These are phyloP conservation scores for Etia nguti DNA, from an alignment of 2,113 vertebrate genomes.

Conservation along the genomic window DNA sequence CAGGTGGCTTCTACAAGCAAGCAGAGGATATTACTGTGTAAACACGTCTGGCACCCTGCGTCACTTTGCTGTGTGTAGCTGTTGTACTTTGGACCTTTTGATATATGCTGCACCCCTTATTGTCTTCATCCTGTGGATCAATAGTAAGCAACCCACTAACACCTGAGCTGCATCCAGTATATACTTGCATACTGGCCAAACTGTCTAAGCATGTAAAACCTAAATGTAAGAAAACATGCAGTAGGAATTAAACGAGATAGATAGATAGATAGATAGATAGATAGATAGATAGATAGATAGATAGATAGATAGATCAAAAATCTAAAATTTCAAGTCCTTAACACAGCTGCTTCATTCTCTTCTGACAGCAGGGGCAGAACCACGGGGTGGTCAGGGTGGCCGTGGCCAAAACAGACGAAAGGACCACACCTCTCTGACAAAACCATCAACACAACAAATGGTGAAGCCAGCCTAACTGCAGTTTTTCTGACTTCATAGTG, in stretches of 20 bases:
- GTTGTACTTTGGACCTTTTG: slow-evolving; percentile 60
- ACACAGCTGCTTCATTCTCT: not conserved
- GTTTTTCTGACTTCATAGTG: not conserved
- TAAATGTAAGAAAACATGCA: not conserved
- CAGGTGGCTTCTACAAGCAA: slow-evolving; percentile 7
- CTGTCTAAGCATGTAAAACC: not conserved
- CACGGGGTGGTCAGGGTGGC: not conserved
- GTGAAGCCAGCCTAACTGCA: not conserved
- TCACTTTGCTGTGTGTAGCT: slow-evolving; percentile 38
- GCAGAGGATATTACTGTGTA: slow-evolving; percentile 44
- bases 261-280: not conserved
- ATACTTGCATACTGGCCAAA: not conserved
- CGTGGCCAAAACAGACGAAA: not conserved
- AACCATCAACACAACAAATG: not conserved
- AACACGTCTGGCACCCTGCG: slow-evolving; percentile 49
- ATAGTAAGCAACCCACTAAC: not conserved
- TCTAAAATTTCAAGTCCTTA: not conserved
- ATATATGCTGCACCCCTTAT: not conserved
- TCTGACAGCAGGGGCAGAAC: not conserved
- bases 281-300: not conserved
- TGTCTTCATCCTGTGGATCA: not conserved
- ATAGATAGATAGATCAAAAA: not conserved
- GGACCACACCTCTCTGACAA: not conserved
- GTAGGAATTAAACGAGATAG: not conserved
- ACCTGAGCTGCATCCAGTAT: not conserved